Conservation (phyloP, 2,888 invertebrate genomes). For the Lasioglossum vierecki region DNA sequence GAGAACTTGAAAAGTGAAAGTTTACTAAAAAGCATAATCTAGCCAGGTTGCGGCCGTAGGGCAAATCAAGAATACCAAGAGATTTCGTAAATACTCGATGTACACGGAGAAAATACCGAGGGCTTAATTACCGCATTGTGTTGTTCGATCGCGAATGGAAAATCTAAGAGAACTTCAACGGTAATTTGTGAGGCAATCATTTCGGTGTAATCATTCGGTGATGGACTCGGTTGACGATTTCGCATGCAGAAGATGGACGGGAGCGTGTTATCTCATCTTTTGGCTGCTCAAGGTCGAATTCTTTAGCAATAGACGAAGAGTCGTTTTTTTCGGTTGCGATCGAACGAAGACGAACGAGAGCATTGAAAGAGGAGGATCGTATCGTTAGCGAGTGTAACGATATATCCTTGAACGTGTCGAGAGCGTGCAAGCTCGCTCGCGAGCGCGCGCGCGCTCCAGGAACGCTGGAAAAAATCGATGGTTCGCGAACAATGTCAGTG, state of each 20-base stretch:
- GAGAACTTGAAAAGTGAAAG: background rate
- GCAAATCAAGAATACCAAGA: too few species aligned
- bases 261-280: background rate
- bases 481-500: background rate
- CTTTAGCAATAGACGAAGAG: background rate
- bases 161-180: background rate
- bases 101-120: background rate
- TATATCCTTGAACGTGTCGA: background rate
- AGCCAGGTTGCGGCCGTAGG: too few species aligned
- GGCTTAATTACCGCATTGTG: background rate
- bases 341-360: background rate
- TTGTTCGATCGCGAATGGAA: background rate
- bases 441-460: background rate
- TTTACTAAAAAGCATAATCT: too few species aligned
- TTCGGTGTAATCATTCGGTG: background rate
- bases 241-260: background rate
- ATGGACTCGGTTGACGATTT: background rate
- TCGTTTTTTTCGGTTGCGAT: background rate
- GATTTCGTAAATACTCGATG: background rate
- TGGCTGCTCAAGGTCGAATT: background rate
- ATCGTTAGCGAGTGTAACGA: background rate
- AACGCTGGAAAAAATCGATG: conserved; percentile 7
- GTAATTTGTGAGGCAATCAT: background rate
- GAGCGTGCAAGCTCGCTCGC: too few species aligned
- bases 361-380: background rate